Evolutionary conservation across 1,140 invertebrate genomes (phyloP).

Genomic region (Semibalanus balanoides): DNA sequence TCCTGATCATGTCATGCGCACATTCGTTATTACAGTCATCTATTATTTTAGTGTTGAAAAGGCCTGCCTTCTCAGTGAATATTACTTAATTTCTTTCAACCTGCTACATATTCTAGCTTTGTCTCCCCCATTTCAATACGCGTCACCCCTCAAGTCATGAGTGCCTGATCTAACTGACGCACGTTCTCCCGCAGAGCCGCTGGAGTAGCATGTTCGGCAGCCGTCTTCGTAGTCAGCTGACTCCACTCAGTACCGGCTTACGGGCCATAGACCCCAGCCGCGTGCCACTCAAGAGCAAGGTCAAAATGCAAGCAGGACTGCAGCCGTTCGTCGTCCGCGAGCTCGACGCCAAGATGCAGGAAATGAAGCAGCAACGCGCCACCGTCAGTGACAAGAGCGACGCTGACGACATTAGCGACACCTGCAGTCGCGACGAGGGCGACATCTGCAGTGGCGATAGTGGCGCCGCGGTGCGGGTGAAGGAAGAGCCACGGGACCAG

Average conservation of each 20-base stretch:
- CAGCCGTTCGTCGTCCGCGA: not conserved
- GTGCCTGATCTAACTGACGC: no score
- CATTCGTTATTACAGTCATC: no score
- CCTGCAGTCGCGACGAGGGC: not conserved
- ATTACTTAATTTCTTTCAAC: no score
- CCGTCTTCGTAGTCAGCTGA: not conserved
- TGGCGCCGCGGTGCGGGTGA: not conserved
- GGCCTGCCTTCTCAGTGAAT: no score
- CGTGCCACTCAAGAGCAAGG: not conserved
- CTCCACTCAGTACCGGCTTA: not conserved
- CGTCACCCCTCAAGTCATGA: no score
- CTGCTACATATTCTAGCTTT: no score
- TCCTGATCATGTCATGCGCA: no score
- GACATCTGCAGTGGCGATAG: not conserved
- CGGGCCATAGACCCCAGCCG: not conserved
- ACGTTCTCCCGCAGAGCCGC: not conserved
- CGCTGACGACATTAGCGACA: no score
- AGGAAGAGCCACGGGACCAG: not conserved
- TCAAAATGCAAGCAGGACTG: not conserved
- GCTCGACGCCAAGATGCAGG: not conserved
- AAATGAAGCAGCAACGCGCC: not conserved
- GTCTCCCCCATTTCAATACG: no score
- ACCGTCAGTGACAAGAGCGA: not conserved
- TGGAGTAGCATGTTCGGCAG: not conserved
- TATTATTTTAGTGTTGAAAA: no score